phyloP scores from a whole-genome alignment of 2,113 vertebrate genomes.

The Piprites chloris region DNA sequence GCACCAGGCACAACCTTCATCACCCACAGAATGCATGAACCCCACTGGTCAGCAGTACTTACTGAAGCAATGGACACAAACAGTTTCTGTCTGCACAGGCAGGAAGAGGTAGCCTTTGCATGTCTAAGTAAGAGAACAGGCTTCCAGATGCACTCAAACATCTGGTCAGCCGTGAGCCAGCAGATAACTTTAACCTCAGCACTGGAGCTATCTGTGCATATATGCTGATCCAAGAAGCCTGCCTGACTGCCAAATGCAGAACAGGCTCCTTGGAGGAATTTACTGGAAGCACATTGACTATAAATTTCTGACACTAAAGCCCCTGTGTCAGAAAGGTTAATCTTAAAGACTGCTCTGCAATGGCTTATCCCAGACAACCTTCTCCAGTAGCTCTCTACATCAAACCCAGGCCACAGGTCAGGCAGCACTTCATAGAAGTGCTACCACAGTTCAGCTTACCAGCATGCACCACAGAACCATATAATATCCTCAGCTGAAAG shows the following conservation, averaged over 20 bases:
- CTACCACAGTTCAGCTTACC: not conserved
- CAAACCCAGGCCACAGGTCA: not conserved
- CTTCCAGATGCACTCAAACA: slow-evolving; percentile 8
- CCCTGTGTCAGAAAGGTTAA: not conserved
- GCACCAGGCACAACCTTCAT: not conserved
- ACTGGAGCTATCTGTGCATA: not conserved
- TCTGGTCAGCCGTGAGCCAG: not conserved
- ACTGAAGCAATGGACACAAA: not conserved
- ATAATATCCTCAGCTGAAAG: not conserved
- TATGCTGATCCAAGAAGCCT: not conserved
- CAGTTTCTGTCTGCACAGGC: not conserved
- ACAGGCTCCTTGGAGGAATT: not conserved
- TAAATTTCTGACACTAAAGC: not conserved
- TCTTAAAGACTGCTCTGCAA: not conserved
- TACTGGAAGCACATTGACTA: not conserved
- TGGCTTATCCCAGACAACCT: not conserved
- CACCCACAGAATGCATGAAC: not conserved
- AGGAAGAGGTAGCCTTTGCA: not conserved
- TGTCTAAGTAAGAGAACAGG: not conserved
- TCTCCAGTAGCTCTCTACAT: not conserved
- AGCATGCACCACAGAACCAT: fast-evolving
- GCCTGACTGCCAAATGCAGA: not conserved
- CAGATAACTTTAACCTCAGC: not conserved
- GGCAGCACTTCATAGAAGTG: not conserved
- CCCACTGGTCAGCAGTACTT: not conserved